Conservation (phyloP, 2,113 vertebrate species). For the Brachypteracias leptosomus region DNA sequence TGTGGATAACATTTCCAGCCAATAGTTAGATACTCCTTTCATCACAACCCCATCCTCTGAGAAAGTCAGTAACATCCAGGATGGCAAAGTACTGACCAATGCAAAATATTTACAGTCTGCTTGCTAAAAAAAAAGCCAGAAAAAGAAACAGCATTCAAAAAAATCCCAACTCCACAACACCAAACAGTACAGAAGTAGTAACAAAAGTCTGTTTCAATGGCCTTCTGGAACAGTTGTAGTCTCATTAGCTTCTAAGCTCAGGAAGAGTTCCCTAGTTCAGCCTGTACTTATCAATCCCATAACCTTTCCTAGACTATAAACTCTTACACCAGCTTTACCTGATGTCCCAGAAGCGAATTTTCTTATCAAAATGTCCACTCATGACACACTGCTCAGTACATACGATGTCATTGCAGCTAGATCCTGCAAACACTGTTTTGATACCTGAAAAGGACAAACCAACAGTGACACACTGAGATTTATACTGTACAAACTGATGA, state of each 20-base stretch:
- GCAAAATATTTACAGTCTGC: neutral
- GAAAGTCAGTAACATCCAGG: neutral
- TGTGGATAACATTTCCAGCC: neutral
- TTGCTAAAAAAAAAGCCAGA: neutral
- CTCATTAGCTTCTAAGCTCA: neutral
- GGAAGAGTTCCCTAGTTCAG: neutral
- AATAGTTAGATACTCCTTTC: neutral
- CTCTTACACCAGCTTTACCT: conserved; percentile 73
- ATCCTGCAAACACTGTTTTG: conserved; percentile 97
- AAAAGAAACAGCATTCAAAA: neutral
- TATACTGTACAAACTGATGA: neutral
- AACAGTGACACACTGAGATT: neutral
- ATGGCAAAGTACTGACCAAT: neutral
- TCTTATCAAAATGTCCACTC: conserved; percentile 99
- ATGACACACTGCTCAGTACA: conserved; percentile 99
- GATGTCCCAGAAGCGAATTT: conserved; percentile 98
- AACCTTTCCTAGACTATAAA: neutral
- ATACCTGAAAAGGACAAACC: conserved; percentile 80
- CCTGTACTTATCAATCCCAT: neutral
- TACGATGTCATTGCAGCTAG: conserved; percentile 97
- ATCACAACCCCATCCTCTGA: neutral
- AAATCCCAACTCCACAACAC: neutral
- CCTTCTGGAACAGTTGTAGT: neutral
- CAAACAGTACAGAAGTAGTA: neutral
- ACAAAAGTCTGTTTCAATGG: neutral